phyloP scores from a whole-genome alignment of 2,797 vertebrate species.

The Scolopax bukidnonensis region DNA sequence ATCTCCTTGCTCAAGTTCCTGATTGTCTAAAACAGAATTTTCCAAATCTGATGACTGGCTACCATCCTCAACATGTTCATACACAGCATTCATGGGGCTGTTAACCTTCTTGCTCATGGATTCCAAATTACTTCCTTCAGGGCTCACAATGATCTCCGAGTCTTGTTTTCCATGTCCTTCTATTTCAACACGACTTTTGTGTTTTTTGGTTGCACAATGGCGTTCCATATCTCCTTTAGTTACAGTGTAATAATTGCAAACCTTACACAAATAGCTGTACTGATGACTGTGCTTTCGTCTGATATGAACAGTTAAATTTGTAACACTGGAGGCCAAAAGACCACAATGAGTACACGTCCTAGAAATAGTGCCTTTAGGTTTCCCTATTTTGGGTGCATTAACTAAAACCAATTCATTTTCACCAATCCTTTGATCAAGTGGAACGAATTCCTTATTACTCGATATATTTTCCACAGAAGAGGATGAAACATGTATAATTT shows the following conservation, averaged over 20 bases:
- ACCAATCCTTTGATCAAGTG: conserved; percentile 15
- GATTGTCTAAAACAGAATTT: conserved; percentile 19
- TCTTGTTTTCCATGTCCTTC: conserved; percentile 74
- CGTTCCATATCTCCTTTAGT: conserved; percentile 99
- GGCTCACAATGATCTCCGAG: conserved; percentile 70
- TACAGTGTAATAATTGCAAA: conserved; percentile 96
- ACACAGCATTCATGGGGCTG: neutral
- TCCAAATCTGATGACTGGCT: conserved; percentile 26
- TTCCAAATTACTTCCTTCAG: conserved; percentile 72
- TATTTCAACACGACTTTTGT: conserved; percentile 84
- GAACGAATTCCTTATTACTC: conserved; percentile 42
- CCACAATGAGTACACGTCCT: conserved; percentile 92
- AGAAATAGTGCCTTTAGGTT: conserved; percentile 83
- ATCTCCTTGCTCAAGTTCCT: conserved; percentile 36
- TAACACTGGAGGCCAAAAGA: conserved; percentile 92
- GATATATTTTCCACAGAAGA: conserved; percentile 22
- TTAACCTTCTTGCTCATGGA: conserved; percentile 38
- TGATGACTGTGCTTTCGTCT: conserved; percentile 95
- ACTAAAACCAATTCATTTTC: conserved; percentile 54
- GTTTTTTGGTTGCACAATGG: conserved; percentile 96
- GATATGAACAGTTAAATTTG: conserved; percentile 95
- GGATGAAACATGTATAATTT: conserved; percentile 40
- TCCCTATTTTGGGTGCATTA: conserved; percentile 81
- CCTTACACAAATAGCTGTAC: conserved; percentile 93
- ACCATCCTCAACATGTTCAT: conserved; percentile 22